Evolutionary conservation across 1,140 invertebrate species (phyloP).

Genomic region (Heliconius hermathena): DNA sequence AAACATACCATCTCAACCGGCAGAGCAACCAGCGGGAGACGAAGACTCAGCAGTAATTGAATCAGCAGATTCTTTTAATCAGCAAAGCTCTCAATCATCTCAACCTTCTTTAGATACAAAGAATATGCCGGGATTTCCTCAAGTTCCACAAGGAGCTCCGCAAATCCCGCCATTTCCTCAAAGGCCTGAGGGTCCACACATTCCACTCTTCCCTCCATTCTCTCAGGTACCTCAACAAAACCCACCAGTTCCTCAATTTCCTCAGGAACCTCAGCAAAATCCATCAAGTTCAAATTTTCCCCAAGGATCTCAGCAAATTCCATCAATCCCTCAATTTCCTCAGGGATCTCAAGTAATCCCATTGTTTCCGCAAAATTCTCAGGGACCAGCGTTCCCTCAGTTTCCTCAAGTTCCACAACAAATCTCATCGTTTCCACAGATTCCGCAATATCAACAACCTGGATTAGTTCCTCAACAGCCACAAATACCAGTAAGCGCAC

Average conservation of each 20-base stretch:
- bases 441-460: conserved; percentile 39
- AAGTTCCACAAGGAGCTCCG: conserved; percentile 43
- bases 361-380: conserved; percentile 37
- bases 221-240: conserved; percentile 42
- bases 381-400: conserved; percentile 38
- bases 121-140: conserved; percentile 41
- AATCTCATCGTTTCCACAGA: conserved; percentile 35
- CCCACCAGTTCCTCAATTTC: conserved; percentile 26
- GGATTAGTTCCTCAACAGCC: conserved; percentile 35
- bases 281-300: conserved; percentile 31
- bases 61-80: conserved; percentile 58
- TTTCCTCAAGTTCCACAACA: conserved; percentile 14
- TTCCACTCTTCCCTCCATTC: conserved; percentile 36
- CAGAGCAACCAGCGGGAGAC: conserved; percentile 56
- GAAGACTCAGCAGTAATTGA: conserved; percentile 68
- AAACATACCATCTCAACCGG: conserved; percentile 31
- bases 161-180: conserved; percentile 37
- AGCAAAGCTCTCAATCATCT: conserved; percentile 36
- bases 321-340: conserved; percentile 39
- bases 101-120: conserved; percentile 39
- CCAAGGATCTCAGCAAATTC: conserved; percentile 11
- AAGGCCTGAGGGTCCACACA: conserved; percentile 31
- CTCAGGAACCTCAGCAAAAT: conserved; percentile 33
- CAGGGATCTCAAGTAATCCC: conserved; percentile 30
- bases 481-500: conserved; percentile 44